Percentiles rank a stretch among this genome's conserved stretches.
These are phyloP conservation scores for Sphaerophoria rueppellii DNA, from an alignment of 2,888 invertebrate genomes.

Conservation along the genomic window DNA sequence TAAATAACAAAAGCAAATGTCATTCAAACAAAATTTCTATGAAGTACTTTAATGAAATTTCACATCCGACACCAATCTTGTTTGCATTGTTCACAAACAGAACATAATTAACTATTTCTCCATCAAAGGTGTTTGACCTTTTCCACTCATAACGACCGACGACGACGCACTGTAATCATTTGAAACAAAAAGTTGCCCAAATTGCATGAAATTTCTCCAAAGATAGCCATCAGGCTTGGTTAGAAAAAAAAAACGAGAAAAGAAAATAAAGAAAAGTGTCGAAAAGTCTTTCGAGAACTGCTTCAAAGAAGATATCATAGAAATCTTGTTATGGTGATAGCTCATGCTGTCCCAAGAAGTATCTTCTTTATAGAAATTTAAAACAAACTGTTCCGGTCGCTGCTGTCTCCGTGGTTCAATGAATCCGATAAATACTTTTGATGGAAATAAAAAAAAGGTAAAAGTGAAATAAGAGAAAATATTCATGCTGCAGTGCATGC, in stretches of 20 bases:
- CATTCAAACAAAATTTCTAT: constrained; percentile 8
- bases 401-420: constrained; percentile 30
- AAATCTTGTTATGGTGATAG: background rate
- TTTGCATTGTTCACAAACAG: background rate
- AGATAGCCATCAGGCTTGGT: constrained; percentile 3
- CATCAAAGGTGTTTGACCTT: constrained; percentile 21
- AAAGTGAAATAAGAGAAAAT: constrained; percentile 43
- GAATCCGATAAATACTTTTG: constrained; percentile 24
- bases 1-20: background rate
- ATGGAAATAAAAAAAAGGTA: constrained; percentile 12
- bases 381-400: background rate
- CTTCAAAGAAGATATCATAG: background rate
- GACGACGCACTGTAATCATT: background rate
- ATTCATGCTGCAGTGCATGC: constrained; percentile 51
- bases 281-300: constrained; percentile 8
- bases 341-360: background rate
- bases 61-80: constrained; percentile 23
- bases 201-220: constrained; percentile 29
- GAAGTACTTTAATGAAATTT: constrained; percentile 12
- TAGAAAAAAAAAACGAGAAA: background rate
- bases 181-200: background rate
- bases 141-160: background rate
- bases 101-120: background rate
- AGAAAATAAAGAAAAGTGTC: constrained; percentile 5
- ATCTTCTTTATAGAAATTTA: background rate